A percentile compares a stretch with the other conserved stretches of the same genome.
Conservation (phyloP, 2,113 vertebrate species). For the Tragelaphus buxtoni region DNA sequence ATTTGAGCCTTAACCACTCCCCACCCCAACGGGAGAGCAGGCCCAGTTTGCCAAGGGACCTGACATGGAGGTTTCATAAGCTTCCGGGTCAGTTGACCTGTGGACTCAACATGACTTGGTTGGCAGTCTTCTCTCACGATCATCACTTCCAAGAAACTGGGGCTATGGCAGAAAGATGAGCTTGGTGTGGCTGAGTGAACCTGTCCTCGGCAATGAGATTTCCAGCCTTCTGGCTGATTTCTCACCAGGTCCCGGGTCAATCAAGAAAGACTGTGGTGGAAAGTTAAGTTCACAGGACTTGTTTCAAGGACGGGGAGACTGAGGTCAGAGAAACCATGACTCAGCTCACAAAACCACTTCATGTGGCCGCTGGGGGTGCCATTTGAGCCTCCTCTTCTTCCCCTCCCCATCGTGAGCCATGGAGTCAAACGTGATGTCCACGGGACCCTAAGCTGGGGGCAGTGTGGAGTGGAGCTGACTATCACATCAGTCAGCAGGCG, state of each 20-base stretch:
- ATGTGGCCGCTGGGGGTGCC: not conserved
- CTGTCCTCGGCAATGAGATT: not conserved
- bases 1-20: too few species aligned
- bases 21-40: not conserved
- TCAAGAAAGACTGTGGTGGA: not conserved
- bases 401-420: rapidly evolving
- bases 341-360: not conserved
- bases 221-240: not conserved
- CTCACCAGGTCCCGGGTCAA: not conserved
- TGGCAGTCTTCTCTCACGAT: not conserved
- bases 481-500: rapidly evolving
- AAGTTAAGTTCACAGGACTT: not conserved
- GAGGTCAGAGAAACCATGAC: not conserved
- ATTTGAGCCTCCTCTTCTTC: not conserved
- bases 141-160: not conserved
- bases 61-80: not conserved
- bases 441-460: not conserved
- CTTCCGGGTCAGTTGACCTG: not conserved
- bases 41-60: not conserved
- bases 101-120: not conserved
- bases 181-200: not conserved
- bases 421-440: rapidly evolving
- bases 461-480: not conserved
- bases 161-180: not conserved
- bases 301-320: not conserved